Evolutionary conservation across 2,113 vertebrate genomes (phyloP), one percentile per base, ranked within the genome.

Genomic region (Garra rufa): DNA sequence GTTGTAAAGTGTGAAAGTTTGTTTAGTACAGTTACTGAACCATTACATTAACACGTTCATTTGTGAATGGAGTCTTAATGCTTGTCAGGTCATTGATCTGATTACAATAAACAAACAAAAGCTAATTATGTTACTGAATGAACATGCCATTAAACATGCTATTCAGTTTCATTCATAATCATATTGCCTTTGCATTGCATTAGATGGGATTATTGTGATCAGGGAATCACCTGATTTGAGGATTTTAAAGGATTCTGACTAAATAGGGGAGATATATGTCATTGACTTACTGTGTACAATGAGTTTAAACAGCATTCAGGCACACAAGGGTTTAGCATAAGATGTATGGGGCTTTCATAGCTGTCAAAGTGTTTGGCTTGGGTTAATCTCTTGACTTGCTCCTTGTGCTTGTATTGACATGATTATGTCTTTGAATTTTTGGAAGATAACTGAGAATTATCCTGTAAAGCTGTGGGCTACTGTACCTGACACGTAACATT

Each of bases 351-450:
- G 88, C 91, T 91, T 88, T 86, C 83, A 85, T 88, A 82, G 88
- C 85, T 89, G 88, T 89, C 88, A 89, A 86, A 83, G 82, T 89
- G 85, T 92, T 91, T 91, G 88, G 91, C 91, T 83, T 86, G 77
- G 43, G 87, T 90, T 92, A 92, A 93, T 91, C 90, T 90, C 86
- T 75, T 76, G 77, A 73, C 21, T 77, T 50, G 79, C 57, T 73
- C 88, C 85, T 85, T 81, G 73, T 85, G 76, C 85, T 83, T 86
- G 86, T 85, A 85, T 91, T 85, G 81, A 76, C 83, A 84, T 77
- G 87, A 91, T 88, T 78, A 82, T 83, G 43, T 46, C 76, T 77
- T 77, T 83, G 88, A 90, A 87, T 55, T 83, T 83, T 85, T 84
- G 44, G 44, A 85, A n/a, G 38, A 46, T 79, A 61, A 44, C 77